A percentile compares a stretch with the other conserved stretches of the same genome.
Conservation (phyloP, 2,797 vertebrate genomes). For the Pagetopsis macropterus region DNA sequence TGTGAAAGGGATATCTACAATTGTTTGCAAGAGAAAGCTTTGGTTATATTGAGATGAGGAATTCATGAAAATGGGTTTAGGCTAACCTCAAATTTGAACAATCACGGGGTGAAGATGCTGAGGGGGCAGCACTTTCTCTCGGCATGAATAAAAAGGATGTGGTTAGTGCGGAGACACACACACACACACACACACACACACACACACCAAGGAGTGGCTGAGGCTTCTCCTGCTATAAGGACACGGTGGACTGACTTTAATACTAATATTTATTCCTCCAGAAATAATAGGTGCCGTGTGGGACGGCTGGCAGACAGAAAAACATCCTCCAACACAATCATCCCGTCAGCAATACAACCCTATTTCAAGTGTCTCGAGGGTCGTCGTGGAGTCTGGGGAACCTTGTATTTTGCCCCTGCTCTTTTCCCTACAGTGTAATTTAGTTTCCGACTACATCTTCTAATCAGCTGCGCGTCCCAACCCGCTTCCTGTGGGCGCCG, state of each 20-base stretch:
- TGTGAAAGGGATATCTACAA: slow-evolving; percentile 1
- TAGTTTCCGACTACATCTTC: slow-evolving; percentile 64
- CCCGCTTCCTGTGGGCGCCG: slow-evolving; percentile 71
- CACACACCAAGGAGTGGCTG: no score
- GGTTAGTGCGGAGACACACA: slow-evolving; percentile 56
- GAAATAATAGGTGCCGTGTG: slow-evolving; percentile 52
- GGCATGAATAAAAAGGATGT: slow-evolving; percentile 73
- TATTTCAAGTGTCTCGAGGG: slow-evolving; percentile 53
- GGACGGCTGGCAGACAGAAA: slow-evolving; percentile 32
- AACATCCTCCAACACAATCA: slow-evolving; percentile 22
- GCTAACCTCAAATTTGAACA: slow-evolving; percentile 19
- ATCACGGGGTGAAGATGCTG: slow-evolving; percentile 36
- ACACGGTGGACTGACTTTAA: slow-evolving; percentile 33
- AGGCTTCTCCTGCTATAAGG: slow-evolving; percentile 3
- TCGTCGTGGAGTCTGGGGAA: slow-evolving; percentile 26
- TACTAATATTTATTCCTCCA: slow-evolving; percentile 51
- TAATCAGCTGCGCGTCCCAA: slow-evolving; percentile 67
- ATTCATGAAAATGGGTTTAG: background rate
- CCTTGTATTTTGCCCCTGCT: slow-evolving; percentile 43
- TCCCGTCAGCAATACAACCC: slow-evolving; percentile 57
- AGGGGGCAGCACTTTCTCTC: slow-evolving; percentile 57
- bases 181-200: no score
- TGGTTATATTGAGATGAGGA: background rate
- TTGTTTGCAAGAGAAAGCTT: background rate
- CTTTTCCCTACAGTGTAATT: slow-evolving; percentile 64